Evolutionary conservation across 1,140 invertebrate genomes (phyloP).

Genomic region (Mactra quadrangularis): DNA sequence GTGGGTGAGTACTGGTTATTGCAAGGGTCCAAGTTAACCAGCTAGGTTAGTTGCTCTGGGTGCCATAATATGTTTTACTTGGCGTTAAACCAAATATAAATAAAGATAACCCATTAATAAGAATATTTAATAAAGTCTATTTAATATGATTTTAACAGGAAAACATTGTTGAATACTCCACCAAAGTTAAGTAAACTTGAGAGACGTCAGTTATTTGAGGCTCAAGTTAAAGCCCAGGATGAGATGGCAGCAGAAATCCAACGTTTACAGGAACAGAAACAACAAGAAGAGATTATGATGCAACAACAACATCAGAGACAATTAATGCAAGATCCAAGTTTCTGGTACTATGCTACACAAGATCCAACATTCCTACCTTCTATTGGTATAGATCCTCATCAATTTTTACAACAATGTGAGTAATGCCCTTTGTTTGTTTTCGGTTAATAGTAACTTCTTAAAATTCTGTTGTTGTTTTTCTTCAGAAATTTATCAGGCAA

Average conservation of each 20-base stretch:
- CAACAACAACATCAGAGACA: conserved; percentile 64
- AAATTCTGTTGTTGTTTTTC: too few species aligned
- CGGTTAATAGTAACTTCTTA: not conserved
- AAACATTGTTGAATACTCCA: conserved; percentile 72
- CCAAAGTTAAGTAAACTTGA: conserved; percentile 88
- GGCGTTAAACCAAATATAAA: too few species aligned
- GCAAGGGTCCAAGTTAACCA: too few species aligned
- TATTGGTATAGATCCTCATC: conserved; percentile 56
- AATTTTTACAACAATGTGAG: conserved; percentile 52
- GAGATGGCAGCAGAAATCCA: conserved; percentile 77
- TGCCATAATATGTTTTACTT: too few species aligned
- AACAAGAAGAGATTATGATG: conserved; percentile 58
- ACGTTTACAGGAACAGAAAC: conserved; percentile 69
- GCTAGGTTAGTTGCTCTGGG: too few species aligned
- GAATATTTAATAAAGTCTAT: too few species aligned
- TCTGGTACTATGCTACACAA: conserved; percentile 54
- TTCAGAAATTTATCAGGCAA: too few species aligned
- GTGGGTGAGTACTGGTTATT: too few species aligned
- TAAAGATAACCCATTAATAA: too few species aligned
- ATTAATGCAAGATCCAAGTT: conserved; percentile 55
- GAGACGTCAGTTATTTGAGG: conserved; percentile 90
- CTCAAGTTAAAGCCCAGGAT: conserved; percentile 89
- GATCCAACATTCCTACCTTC: conserved; percentile 58
- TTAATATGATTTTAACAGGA: conserved; percentile 67
- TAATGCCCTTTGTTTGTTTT: not conserved